Evolutionary conservation across 2,888 invertebrate species (phyloP).

Genomic region (Rhopalosiphum nymphaeae): DNA sequence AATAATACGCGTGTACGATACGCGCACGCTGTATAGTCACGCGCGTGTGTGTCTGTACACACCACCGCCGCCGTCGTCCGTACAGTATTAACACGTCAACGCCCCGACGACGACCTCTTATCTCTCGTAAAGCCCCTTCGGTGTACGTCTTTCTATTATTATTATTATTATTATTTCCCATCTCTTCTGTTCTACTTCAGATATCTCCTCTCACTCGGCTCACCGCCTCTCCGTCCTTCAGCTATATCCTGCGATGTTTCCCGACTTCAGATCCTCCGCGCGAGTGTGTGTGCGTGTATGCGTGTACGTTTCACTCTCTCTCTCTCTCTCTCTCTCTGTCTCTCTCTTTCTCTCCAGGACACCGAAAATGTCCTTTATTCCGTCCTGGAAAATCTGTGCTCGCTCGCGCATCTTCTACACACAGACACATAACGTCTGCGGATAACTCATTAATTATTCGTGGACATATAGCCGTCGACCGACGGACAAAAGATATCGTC

Average conservation of each 20-base stretch:
- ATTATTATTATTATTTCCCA: background rate
- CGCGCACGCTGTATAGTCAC: background rate
- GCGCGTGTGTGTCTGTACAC: background rate
- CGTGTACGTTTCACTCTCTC: background rate
- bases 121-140: conserved; percentile 36
- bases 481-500: background rate
- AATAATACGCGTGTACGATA: background rate
- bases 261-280: background rate
- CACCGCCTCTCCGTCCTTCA: background rate
- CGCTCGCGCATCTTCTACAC: background rate
- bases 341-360: background rate
- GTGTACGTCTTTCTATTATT: background rate
- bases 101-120: conserved; percentile 42
- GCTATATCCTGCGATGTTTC: background rate
- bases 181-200: background rate
- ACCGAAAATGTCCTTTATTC: background rate
- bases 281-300: background rate
- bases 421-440: background rate
- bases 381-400: background rate
- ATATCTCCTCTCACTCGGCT: background rate
- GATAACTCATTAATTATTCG: background rate
- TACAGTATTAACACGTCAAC: conserved; percentile 47
- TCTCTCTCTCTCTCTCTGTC: background rate
- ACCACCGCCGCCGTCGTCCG: background rate
- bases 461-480: background rate